Base-by-base conservation (phyloP, 2,888 invertebrate genomes). In the Leptinotarsa juncta region DNA sequence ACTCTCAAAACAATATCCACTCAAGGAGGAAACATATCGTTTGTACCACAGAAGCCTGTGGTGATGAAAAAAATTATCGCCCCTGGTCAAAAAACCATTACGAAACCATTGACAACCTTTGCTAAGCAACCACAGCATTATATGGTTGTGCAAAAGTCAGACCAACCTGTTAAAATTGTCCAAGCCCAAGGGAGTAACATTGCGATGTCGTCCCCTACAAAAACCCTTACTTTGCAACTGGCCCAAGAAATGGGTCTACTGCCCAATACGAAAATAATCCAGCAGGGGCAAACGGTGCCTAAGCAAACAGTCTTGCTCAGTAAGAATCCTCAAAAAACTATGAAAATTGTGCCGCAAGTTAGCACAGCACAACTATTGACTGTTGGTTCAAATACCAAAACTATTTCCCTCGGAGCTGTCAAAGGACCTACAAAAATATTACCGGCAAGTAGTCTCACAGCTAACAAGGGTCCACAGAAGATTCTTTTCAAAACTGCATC, bases 401-500 rank as follows among this genome's bases (percentile, higher is more conserved):
- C 90, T 2, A 88, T 91, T 72, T 84, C 88, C 16, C 67, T 82
- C 62, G 83, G 76, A 65, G 81, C 86, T 80, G 74, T 92, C 12
- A 94, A 94, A 87, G 92, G 94, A 16, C 93, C 94, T 0, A 90
- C 94, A 49, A 94, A 93, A 88, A 91, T 94, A 79, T 88, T 93
- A 77, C 93, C 94, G 15, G 92, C 92, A 7, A 91, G 92, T 20
- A 77, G 77, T 69, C 87, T 78, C 18, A 91, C 91, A 12, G 90
- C 92, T 20, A 72, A 87, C 88, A 87, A 86, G 77, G 88, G 85
- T 75, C 86, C 89, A 0, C 91, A 91, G 77, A 90, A 90, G 84
- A 89, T 91, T 62, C 89, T 90, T 74, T 89, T 91, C 71, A 89
- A 91, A 80, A 88, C 84, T 50, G 72, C 83, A 12, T 71, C 83